Evolutionary conservation across 1,140 invertebrate species (phyloP), one percentile per base, ranked within the genome.

Genomic region (Diplogasteroides magnus): DNA sequence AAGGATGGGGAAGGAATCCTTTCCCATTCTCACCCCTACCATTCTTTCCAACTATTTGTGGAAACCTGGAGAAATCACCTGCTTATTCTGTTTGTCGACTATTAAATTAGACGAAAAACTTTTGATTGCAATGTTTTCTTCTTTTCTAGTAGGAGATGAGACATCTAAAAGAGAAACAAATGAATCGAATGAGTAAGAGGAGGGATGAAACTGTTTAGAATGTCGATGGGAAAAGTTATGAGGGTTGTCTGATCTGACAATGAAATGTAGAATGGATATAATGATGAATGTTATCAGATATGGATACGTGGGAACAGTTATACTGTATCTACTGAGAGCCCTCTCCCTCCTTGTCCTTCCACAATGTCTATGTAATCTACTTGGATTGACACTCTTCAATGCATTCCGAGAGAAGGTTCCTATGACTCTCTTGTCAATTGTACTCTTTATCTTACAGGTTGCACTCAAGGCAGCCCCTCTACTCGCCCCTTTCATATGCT

Each of bases 401-500:
- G 91, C 92, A 67, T 97, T 97, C 84, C 92, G 92, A 37, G 91
- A 93, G 74, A 93, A 93, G 86, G 91, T 96, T 2, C 86, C 57
- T 28, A 1, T n/a, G 3, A 14, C n/a, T 28, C 1, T 28, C 60
- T 68, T 37, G 27, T 56, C 37, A 48, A 89, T 69, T 85, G 96
- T 1, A 93, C 94, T 84, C 90, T 74, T 11, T 77, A 78, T 2
- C 73, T 72, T 25, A 78, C 15, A 68, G 69, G 56, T 73, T 15
- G 31, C 64, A 25, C 65, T 77, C 23, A 75, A 77, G 61, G 67
- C 74, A 11, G 70, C 91, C 1, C 93, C 92, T 14, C 83, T 96
- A 6, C 84, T 95, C 69, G 92, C 93, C 25, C 94, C 95, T 2
- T 97, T 97, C 83, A 90, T 98, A 61, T 97, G 93, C 83, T 91